phyloP scores from a whole-genome alignment of 2,797 vertebrate genomes.

The Poecilia gillii region DNA sequence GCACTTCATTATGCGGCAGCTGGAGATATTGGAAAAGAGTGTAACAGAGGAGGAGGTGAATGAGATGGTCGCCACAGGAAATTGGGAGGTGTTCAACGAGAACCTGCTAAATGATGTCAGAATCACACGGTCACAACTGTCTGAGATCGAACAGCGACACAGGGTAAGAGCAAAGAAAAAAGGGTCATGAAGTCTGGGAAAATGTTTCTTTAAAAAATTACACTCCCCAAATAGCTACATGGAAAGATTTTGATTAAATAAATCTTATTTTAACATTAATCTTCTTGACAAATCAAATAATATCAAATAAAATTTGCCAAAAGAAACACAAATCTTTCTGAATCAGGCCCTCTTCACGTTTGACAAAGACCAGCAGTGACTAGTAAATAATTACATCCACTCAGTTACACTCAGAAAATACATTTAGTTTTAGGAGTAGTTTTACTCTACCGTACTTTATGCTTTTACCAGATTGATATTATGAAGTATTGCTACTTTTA shows the following conservation, averaged over 20 bases:
- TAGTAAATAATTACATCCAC: too few relatives aligned
- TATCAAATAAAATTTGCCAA: neutral
- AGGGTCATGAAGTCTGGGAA: neutral
- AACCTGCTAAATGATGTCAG: conserved; percentile 89
- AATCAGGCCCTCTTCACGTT: neutral
- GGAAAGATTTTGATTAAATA: neutral
- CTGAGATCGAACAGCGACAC: conserved; percentile 94
- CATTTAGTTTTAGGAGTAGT: too few relatives aligned
- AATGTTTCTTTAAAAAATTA: neutral
- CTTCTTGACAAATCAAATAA: neutral
- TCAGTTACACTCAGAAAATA: too few relatives aligned
- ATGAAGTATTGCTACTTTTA: too few relatives aligned
- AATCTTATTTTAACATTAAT: neutral
- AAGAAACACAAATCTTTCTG: neutral
- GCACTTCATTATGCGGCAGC: conserved; percentile 90
- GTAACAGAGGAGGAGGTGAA: conserved; percentile 89
- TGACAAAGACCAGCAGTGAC: neutral
- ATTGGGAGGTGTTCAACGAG: conserved; percentile 97
- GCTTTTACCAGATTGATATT: too few relatives aligned
- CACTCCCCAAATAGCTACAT: neutral
- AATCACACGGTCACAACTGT: conserved; percentile 91
- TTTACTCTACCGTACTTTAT: too few relatives aligned
- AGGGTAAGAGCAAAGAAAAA: conserved; percentile 58
- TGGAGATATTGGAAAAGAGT: conserved; percentile 90
- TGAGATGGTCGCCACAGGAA: conserved; percentile 90